Conservation (phyloP, 2,797 vertebrate genomes). For the Poecile montanus region DNA sequence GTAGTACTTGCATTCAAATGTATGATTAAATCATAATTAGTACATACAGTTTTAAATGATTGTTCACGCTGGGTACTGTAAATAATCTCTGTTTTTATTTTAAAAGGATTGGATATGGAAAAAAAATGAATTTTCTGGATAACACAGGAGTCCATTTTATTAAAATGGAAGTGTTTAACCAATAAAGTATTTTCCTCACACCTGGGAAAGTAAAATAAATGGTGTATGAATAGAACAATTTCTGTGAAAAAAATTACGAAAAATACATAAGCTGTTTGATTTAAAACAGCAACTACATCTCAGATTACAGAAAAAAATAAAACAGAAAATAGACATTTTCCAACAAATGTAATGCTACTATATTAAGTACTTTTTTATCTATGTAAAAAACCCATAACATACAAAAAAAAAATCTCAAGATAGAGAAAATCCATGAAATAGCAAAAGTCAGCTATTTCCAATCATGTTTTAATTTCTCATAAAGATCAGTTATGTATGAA, state of each 20-base stretch:
- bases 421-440: background rate
- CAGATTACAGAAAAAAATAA: background rate
- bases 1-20: background rate
- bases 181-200: background rate
- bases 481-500: background rate
- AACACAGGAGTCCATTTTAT: fast-evolving
- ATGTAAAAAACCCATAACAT: background rate
- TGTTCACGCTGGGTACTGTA: background rate
- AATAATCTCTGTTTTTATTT: background rate
- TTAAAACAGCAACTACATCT: background rate
- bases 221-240: background rate
- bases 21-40: background rate
- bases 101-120: background rate
- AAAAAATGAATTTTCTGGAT: background rate
- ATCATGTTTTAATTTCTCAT: background rate
- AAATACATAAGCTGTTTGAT: background rate
- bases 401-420: background rate
- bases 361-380: background rate
- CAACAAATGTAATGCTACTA: background rate
- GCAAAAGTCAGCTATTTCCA: background rate
- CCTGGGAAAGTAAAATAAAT: background rate
- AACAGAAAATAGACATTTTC: background rate
- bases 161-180: background rate
- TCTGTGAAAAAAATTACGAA: background rate
- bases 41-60: background rate